Percentiles rank a stretch among this genome's conserved stretches.
Evolutionary conservation across 2,797 vertebrate species (phyloP).

Genomic region (Knipowitschia caucasica): DNA sequence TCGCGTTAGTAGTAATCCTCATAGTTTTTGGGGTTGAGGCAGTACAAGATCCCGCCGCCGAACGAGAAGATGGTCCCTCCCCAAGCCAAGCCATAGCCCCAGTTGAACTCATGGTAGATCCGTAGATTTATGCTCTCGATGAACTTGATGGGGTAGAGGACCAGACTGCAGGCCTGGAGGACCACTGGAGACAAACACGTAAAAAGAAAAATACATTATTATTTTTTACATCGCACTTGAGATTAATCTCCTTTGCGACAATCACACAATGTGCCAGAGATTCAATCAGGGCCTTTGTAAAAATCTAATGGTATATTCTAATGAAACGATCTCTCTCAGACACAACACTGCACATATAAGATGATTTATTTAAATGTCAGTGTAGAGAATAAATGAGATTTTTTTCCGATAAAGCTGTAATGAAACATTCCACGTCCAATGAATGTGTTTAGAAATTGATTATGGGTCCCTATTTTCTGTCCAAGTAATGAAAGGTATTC

Average conservation of each 20-base stretch:
- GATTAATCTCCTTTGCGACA: background rate
- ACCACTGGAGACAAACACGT: constrained; percentile 81
- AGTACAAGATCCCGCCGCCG: constrained; percentile 95
- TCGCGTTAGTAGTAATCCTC: constrained; percentile 90
- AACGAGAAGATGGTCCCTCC: constrained; percentile 98
- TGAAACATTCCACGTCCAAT: background rate
- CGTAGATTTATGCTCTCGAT: constrained; percentile 96
- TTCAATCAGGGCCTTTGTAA: background rate
- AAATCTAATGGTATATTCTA: background rate
- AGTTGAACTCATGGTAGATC: constrained; percentile 99
- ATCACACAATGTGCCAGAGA: background rate
- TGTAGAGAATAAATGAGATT: background rate
- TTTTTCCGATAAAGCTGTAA: background rate
- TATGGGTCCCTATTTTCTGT: too few relatives aligned
- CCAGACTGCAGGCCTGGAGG: constrained; percentile 93
- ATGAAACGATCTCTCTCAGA: background rate
- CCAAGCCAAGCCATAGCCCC: constrained; percentile 98
- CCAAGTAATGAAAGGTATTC: too few relatives aligned
- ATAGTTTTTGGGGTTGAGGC: constrained; percentile 97
- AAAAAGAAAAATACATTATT: background rate
- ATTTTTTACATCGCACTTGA: background rate
- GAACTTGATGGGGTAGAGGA: constrained; percentile 98
- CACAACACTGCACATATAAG: background rate
- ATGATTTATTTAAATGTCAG: background rate
- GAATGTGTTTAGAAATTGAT: background rate